phyloP scores from a whole-genome alignment of 2,113 vertebrate species.

The Oxyura jamaicensis region DNA sequence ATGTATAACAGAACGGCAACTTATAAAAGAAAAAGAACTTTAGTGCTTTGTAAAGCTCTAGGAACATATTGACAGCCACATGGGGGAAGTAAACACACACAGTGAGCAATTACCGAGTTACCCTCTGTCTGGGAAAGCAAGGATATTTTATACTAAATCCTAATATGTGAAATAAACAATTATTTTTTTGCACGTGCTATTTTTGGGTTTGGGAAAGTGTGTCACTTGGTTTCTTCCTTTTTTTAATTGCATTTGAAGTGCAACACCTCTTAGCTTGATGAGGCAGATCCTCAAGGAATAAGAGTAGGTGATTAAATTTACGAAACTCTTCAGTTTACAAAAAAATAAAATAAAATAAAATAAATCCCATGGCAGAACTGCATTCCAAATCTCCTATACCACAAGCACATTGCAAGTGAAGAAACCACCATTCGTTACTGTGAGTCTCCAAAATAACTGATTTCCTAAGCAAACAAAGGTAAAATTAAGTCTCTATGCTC shows the following conservation, averaged over 20 bases:
- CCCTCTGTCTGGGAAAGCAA: background rate
- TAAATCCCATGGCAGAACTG: background rate
- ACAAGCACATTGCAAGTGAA: background rate
- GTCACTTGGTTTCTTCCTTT: background rate
- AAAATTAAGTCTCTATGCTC: background rate
- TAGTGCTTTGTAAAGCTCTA: background rate
- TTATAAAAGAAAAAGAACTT: background rate
- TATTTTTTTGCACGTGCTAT: background rate
- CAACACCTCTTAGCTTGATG: background rate
- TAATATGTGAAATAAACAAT: background rate
- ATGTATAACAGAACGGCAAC: fast-evolving
- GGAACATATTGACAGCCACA: background rate
- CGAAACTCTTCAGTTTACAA: background rate
- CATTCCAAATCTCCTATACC: background rate
- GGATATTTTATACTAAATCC: background rate
- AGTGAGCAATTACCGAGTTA: background rate
- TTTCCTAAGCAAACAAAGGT: background rate
- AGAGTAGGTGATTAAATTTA: background rate
- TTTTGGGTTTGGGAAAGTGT: background rate
- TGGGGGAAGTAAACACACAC: background rate
- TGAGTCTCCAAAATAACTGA: background rate
- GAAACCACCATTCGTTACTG: background rate
- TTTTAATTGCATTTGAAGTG: background rate
- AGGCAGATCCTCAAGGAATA: background rate
- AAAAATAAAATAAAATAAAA: no score